Conservation (phyloP, 2,113 vertebrate genomes). For the Marmota flaviventris region DNA sequence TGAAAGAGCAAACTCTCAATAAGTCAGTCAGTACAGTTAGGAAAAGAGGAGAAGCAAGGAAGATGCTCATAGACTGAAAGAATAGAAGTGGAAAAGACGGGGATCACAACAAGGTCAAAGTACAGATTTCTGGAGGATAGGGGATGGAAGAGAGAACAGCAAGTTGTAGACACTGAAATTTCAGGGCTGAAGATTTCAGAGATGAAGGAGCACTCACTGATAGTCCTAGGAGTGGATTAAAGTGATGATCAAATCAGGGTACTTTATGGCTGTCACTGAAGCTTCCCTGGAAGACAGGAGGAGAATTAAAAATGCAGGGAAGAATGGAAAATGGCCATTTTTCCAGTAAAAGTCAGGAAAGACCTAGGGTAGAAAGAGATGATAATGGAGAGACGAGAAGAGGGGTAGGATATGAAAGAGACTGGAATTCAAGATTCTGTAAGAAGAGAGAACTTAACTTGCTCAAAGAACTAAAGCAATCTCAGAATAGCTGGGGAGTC, state of each 20-base stretch:
- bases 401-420: background rate
- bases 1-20: background rate
- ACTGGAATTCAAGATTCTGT: background rate
- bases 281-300: background rate
- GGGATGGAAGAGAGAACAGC: background rate
- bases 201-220: background rate
- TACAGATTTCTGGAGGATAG: too few species aligned
- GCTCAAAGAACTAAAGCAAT: background rate
- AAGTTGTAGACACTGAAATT: background rate
- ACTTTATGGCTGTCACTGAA: background rate
- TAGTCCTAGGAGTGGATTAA: background rate
- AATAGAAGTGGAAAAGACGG: background rate
- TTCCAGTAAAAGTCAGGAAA: background rate
- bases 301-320: background rate
- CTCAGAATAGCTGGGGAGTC: background rate
- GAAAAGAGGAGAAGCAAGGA: background rate
- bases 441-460: background rate
- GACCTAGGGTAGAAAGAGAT: background rate
- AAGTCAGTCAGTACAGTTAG: background rate
- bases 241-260: background rate
- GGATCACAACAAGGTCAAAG: background rate
- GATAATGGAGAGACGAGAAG: background rate
- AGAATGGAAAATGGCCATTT: background rate
- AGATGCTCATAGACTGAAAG: background rate
- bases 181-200: background rate